Conservation (phyloP, 23 tunicate species). For the Halocynthia roretzi region DNA sequence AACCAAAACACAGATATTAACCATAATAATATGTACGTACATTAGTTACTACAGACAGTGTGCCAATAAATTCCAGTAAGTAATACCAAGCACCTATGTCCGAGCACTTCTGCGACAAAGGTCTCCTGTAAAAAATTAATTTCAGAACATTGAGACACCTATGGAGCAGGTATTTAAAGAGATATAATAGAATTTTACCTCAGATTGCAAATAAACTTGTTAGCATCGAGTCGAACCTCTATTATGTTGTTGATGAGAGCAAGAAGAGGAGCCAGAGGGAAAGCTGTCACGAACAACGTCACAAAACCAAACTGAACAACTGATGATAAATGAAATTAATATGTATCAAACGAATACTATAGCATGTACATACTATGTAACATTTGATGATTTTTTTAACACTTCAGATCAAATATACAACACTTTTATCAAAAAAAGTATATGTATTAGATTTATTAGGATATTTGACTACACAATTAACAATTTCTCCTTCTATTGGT, state of each 20-base stretch:
- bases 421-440: not conserved
- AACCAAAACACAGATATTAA: too few relatives aligned
- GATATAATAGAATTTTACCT: constrained; percentile 22
- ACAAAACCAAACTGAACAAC: constrained; percentile 96
- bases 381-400: too few relatives aligned
- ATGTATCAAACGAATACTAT: not conserved
- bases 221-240: constrained; percentile 94
- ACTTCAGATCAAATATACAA: not conserved
- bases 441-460: not conserved
- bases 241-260: constrained; percentile 93
- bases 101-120: constrained; percentile 57
- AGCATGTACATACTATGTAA: too few relatives aligned
- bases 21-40: constrained; percentile 25
- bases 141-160: not conserved
- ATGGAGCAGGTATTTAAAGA: not conserved
- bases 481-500: not conserved
- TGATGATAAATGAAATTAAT: constrained; percentile 7
- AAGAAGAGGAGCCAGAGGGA: constrained; percentile 92
- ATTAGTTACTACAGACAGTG: constrained; percentile 71
- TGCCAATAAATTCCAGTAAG: constrained; percentile 66
- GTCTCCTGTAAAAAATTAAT: constrained; percentile 50
- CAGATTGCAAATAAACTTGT: constrained; percentile 63
- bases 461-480: not conserved
- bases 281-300: constrained; percentile 87
- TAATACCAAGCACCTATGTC: constrained; percentile 90